Conservation (phyloP, 2,888 invertebrate genomes). For the Megalurothrips usitatus region DNA sequence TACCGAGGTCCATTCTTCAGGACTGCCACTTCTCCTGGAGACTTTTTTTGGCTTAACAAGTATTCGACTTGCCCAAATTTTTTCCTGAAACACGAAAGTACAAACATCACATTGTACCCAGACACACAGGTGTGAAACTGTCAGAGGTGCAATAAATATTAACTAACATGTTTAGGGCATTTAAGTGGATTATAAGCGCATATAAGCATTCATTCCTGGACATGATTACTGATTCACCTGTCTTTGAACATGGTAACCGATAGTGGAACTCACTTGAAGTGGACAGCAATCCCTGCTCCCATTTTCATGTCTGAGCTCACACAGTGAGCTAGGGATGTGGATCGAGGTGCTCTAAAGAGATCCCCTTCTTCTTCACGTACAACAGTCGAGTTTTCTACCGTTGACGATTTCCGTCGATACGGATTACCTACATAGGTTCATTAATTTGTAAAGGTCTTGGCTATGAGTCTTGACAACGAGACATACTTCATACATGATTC, state of each 20-base stretch:
- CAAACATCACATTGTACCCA: neutral
- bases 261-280: conserved; percentile 44
- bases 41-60: conserved; percentile 44
- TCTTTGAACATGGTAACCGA: neutral
- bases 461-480: neutral
- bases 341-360: conserved; percentile 50
- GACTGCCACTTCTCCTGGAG: conserved; percentile 50
- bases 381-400: neutral
- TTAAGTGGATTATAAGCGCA: neutral
- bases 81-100: conserved; percentile 39
- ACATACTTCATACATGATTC: neutral
- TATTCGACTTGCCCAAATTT: conserved; percentile 44
- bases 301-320: conserved; percentile 55
- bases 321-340: conserved; percentile 54
- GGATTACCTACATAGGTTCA: neutral
- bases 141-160: neutral
- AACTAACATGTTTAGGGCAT: neutral
- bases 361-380: conserved; percentile 49
- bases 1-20: conserved; percentile 48
- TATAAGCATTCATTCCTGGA: neutral
- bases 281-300: conserved; percentile 55
- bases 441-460: neutral
- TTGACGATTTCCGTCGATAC: neutral
- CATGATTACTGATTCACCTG: too few relatives aligned
- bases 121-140: neutral